Percentiles rank a stretch among this genome's conserved stretches.
phyloP scores from a whole-genome alignment of 2,888 invertebrate genomes.

The Polydrusus tereticollis region DNA sequence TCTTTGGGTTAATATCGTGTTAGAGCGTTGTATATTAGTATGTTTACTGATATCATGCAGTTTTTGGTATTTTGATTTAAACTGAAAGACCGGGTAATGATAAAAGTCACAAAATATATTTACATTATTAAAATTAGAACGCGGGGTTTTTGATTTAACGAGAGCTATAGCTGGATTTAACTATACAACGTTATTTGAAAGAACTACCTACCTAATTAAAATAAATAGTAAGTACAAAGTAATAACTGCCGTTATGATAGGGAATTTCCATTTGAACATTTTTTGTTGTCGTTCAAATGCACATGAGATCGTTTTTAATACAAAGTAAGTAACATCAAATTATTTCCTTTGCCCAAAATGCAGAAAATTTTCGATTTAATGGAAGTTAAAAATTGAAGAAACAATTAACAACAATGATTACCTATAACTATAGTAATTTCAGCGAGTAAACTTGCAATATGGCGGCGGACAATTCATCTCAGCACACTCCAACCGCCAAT shows the following conservation, averaged over 20 bases:
- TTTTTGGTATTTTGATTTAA: slow-evolving; percentile 22
- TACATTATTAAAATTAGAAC: slow-evolving; percentile 11
- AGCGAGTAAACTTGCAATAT: too few species aligned
- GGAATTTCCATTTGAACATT: too few species aligned
- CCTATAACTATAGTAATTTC: too few species aligned
- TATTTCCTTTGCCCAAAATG: too few species aligned
- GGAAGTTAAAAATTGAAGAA: too few species aligned
- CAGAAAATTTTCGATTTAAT: too few species aligned
- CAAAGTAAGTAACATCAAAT: too few species aligned
- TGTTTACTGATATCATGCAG: slow-evolving; percentile 45
- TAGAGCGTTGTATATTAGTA: slow-evolving; percentile 12
- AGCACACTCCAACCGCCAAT: too few species aligned
- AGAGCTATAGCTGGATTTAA: background rate
- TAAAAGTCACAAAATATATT: slow-evolving; percentile 6
- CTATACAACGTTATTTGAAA: background rate
- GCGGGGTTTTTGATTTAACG: slow-evolving; percentile 8
- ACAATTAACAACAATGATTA: too few species aligned
- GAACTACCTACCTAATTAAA: slow-evolving; percentile 19
- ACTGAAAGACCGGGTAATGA: slow-evolving; percentile 31
- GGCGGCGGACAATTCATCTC: too few species aligned
- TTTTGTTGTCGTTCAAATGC: background rate
- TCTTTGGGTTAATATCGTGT: slow-evolving; percentile 37
- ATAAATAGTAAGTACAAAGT: background rate
- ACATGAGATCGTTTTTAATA: too few species aligned
- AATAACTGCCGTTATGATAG: too few species aligned